These are phyloP conservation scores for Poeciliopsis turrubarensis DNA, from an alignment of 2,113 vertebrate genomes.

Conservation along the genomic window DNA sequence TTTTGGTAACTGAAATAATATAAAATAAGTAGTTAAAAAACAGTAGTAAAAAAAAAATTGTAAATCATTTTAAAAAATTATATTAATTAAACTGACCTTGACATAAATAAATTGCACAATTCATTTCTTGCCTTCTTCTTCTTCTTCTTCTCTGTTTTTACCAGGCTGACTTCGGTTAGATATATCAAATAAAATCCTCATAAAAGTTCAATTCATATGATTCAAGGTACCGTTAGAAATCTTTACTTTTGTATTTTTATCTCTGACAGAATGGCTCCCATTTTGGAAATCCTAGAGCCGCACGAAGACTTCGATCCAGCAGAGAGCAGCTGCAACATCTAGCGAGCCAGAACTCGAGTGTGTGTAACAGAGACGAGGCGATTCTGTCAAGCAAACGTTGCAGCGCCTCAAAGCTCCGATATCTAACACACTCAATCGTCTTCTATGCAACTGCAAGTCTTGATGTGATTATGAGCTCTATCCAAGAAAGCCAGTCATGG, in stretches of 20 bases:
- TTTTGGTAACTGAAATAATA: too few relatives aligned
- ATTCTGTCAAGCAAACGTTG: not conserved
- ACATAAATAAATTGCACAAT: too few relatives aligned
- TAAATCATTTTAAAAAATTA: too few relatives aligned
- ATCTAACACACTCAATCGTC: not conserved
- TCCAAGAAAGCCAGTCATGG: slow-evolving; percentile 26
- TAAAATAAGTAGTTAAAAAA: too few relatives aligned
- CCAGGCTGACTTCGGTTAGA: too few relatives aligned
- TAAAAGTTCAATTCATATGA: not conserved
- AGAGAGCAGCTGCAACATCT: slow-evolving; percentile 36
- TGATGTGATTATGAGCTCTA: slow-evolving; percentile 13
- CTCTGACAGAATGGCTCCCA: slow-evolving; percentile 42
- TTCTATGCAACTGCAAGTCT: slow-evolving; percentile 34
- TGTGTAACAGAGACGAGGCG: not conserved
- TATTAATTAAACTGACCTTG: too few relatives aligned
- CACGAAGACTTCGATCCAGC: slow-evolving; percentile 37
- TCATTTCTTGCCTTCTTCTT: too few relatives aligned
- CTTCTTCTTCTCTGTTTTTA: too few relatives aligned
- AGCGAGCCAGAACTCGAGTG: slow-evolving; percentile 33
- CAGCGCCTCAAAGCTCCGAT: not conserved
- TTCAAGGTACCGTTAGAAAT: not conserved
- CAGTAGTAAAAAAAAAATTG: too few relatives aligned
- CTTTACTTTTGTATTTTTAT: slow-evolving; percentile 11
- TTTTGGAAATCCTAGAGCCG: slow-evolving; percentile 29
- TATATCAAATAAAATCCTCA: not conserved